Evolutionary conservation across 2,888 invertebrate genomes (phyloP).

Genomic region (Drosophila differens): DNA sequence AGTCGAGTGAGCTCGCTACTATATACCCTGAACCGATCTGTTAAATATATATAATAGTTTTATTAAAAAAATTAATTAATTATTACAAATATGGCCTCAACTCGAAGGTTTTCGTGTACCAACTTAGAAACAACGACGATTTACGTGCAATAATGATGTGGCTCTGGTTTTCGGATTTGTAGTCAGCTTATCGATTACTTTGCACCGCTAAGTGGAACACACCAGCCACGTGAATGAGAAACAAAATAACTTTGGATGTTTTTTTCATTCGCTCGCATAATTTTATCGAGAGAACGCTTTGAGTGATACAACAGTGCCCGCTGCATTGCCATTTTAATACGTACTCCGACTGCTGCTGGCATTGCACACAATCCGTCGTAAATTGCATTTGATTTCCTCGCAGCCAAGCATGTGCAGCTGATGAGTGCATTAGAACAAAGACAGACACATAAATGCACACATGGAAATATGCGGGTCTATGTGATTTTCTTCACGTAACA

Average conservation of each 20-base stretch:
- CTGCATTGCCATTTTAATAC: conserved; percentile 32
- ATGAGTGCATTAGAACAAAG: conserved; percentile 30
- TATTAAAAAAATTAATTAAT: too few relatives aligned
- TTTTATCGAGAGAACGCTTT: background rate
- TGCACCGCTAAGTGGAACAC: conserved; percentile 48
- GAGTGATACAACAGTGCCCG: conserved; percentile 31
- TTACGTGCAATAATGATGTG: background rate
- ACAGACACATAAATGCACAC: background rate
- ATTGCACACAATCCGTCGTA: conserved; percentile 52
- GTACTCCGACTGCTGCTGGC: conserved; percentile 53
- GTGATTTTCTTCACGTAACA: conserved; percentile 48
- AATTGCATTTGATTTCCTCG: conserved; percentile 33
- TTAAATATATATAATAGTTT: too few relatives aligned
- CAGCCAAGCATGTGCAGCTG: conserved; percentile 49
- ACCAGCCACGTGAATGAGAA: background rate
- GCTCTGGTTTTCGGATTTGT: conserved; percentile 3
- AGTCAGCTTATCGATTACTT: conserved; percentile 49
- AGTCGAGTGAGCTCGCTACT: too few relatives aligned
- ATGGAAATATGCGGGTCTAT: conserved; percentile 54
- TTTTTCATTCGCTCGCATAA: background rate
- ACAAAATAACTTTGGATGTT: background rate
- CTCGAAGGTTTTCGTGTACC: too few relatives aligned
- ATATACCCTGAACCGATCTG: too few relatives aligned
- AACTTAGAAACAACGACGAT: too few relatives aligned
- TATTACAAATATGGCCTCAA: too few relatives aligned